These are phyloP conservation scores for Promerops cafer DNA, from an alignment of 2,113 vertebrate species.

Conservation along the genomic window DNA sequence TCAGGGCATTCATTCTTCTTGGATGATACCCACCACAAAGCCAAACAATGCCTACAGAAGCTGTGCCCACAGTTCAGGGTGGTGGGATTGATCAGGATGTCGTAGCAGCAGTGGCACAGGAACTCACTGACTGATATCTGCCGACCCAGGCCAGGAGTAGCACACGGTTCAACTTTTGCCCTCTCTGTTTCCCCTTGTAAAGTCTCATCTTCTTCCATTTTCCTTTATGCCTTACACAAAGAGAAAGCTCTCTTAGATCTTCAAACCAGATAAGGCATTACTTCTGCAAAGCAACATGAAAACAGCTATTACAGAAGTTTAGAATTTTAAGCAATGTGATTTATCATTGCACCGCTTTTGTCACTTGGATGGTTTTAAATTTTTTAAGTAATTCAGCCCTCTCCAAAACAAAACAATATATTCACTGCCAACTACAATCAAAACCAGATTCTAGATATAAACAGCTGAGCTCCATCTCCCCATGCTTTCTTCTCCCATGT, in stretches of 20 bases:
- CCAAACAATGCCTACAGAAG: slow-evolving; percentile 92
- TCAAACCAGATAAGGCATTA: background rate
- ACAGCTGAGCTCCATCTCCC: background rate
- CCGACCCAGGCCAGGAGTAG: background rate
- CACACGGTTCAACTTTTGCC: background rate
- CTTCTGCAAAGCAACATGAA: slow-evolving; percentile 28
- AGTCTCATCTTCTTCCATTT: slow-evolving; percentile 68
- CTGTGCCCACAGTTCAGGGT: slow-evolving; percentile 95
- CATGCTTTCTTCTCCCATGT: background rate
- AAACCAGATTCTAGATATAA: background rate
- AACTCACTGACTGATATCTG: slow-evolving; percentile 82
- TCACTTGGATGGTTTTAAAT: background rate
- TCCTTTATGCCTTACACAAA: background rate
- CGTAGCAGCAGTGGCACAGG: slow-evolving; percentile 92
- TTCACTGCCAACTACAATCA: background rate
- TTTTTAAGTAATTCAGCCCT: background rate
- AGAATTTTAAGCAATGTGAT: background rate
- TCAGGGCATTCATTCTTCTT: slow-evolving; percentile 92
- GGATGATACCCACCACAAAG: slow-evolving; percentile 90
- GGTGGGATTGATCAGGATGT: slow-evolving; percentile 89
- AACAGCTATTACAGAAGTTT: background rate
- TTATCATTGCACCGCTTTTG: background rate
- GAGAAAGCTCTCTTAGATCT: background rate
- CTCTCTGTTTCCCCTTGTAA: background rate
- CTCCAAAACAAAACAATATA: background rate